Evolutionary conservation across 2,888 invertebrate genomes (phyloP), one percentile per base, ranked within the genome.

Genomic region (Sarcophaga subvicina): DNA sequence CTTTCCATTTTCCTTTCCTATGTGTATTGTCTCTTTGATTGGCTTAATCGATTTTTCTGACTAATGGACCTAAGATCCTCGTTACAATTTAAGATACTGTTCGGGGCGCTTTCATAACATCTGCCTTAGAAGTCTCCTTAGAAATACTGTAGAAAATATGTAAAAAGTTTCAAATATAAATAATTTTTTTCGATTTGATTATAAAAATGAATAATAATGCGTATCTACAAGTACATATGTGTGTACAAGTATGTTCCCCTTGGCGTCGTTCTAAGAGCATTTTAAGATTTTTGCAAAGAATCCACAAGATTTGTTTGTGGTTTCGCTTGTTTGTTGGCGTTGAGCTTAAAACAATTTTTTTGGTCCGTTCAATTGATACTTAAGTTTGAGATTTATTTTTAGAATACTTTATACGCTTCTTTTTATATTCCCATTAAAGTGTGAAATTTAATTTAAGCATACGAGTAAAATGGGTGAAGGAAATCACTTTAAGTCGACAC

Each of bases 321-420:
- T 54, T 54, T 17, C 17, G 4, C 17, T 71, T 77, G 71, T 45
- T 71, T 14, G 59, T 71, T 54, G 12, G 64, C 62, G n/a, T 62
- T 77, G 27, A 71, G 67, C 69, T 70, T 64, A 72, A 67, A 83
- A 69, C 20, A 73, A 60, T 77, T 54, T 73, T 70, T 54, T 14
- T 54, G 2, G 12, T 54, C 14, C 10, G 37, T 37, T 86, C 79
- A 86, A 86, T 77, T 83, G 77, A 70, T 69, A 73, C 49, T 77
- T 64, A 54, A 78, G 69, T 86, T 77, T 83, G 80, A 80, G 77
- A 80, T 83, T 80, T 83, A 83, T 83, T 77, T 83, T 83, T 83
- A 86, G 83, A 83, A 77, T 71, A 45, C 10, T 37, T 37, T 1
- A 8, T 37, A 37, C 8, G 37, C 37, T 37, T 54, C 54, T 14